Conservation (phyloP, 53 echinoderm and acorn worm genomes). For the Crossaster papposus region DNA sequence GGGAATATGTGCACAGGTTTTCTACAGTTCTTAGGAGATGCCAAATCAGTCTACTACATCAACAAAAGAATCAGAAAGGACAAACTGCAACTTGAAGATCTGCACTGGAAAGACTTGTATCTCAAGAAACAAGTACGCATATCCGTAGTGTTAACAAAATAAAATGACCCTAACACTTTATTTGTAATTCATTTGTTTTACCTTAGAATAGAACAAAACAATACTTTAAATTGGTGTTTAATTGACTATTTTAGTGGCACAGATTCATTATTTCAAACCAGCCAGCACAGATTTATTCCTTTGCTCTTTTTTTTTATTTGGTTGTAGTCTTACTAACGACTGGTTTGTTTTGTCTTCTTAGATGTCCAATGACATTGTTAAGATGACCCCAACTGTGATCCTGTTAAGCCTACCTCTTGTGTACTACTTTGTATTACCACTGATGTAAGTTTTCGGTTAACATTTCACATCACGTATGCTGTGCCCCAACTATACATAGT, state of each 20-base stretch:
- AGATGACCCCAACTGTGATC: constrained; percentile 79
- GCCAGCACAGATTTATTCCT: too few relatives aligned
- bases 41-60: constrained; percentile 69
- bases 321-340: too few relatives aligned
- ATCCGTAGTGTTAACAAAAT: too few relatives aligned
- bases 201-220: too few relatives aligned
- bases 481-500: too few relatives aligned
- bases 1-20: not conserved
- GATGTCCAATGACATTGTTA: constrained; percentile 77
- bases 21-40: constrained; percentile 47
- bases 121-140: constrained; percentile 18
- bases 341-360: constrained; percentile 28
- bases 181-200: too few relatives aligned
- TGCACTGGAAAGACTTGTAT: constrained; percentile 84
- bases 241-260: too few relatives aligned
- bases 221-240: too few relatives aligned
- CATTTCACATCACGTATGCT: not conserved
- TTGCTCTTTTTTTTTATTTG: too few relatives aligned
- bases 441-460: constrained; percentile 77
- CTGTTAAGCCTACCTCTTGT: constrained; percentile 77
- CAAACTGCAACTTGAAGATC: constrained; percentile 70
- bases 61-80: constrained; percentile 68
- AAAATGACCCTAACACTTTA: too few relatives aligned
- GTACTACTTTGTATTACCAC: constrained; percentile 84
- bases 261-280: too few relatives aligned